phyloP scores from a whole-genome alignment of 92 coral and sea anemone species.

The Muricea muricata region DNA sequence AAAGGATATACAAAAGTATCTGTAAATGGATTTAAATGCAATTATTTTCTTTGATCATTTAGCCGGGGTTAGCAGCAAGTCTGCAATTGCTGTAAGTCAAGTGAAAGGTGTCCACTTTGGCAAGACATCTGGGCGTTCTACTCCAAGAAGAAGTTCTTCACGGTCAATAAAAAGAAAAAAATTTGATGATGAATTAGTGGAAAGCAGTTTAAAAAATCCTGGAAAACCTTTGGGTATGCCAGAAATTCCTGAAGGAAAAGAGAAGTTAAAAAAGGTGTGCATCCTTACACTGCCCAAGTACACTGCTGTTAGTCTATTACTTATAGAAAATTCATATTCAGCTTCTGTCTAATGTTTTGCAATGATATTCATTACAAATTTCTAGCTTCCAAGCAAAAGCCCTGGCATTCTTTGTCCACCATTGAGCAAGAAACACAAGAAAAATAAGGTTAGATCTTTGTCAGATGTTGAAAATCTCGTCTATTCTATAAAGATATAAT shows the following conservation, averaged over 20 bases:
- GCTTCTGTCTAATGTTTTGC: not conserved
- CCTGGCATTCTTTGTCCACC: constrained; percentile 40
- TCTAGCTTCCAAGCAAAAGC: constrained; percentile 14
- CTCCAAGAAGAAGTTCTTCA: constrained; percentile 97
- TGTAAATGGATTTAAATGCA: too few relatives aligned
- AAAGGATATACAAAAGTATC: too few relatives aligned
- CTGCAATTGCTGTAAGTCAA: constrained; percentile 20
- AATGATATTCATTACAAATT: not conserved
- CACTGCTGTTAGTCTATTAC: too few relatives aligned
- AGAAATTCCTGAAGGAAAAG: constrained; percentile 56
- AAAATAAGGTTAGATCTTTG: constrained; percentile 44
- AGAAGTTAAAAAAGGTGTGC: constrained; percentile 36
- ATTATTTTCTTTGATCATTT: too few relatives aligned
- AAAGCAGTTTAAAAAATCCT: constrained; percentile 88
- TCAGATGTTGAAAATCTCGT: not conserved
- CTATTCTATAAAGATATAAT: too few relatives aligned
- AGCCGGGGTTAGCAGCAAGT: not conserved
- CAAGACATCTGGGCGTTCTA: constrained; percentile 45
- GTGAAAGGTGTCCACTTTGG: constrained; percentile 37
- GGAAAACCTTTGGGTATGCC: constrained; percentile 24
- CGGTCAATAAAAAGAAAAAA: constrained; percentile 96
- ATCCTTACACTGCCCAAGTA: too few relatives aligned
- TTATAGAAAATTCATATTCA: too few relatives aligned
- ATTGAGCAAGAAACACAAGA: constrained; percentile 62
- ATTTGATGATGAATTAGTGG: constrained; percentile 99